Base-by-base conservation (phyloP, 2,113 vertebrate genomes). In the Bubo blakistoni region DNA sequence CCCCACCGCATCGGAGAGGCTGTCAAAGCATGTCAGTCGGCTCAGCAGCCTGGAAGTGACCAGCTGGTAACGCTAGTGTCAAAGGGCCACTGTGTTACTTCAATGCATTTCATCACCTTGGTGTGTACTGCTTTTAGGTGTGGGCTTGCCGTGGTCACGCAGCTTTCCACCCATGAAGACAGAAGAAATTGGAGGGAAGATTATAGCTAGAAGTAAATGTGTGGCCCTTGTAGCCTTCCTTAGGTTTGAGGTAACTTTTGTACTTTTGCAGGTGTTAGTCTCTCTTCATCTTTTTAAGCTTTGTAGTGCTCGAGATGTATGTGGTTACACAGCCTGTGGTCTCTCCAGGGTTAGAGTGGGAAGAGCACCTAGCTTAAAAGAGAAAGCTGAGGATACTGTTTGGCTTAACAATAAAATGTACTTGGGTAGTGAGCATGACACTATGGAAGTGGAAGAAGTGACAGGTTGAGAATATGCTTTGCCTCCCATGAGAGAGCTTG, bases 51-150 rank as follows among this genome's bases (percentile, higher is more conserved):
- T 18, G 0, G 14, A 5, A 7, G 0, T 8, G 65, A 22, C 17
- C 7, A 2, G 16, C 16, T 7, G 42, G 10, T 10, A 44, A 3
- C 2, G 9, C 13, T 25, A 3, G 24, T 15, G 58, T 24, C 8
- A 2, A 0, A 17, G 36, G 26, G 44, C 58, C 4, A 0, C 54
- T 10, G 10, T 10, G 0, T 46, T 46, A 8, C 1, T 8, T 9
- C 32, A 7, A 2, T 3, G 42, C 3, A 0, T 19, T 29, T 10
- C 7, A 32, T 0, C 3, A 1, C 27, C 17, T 18, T 34, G 0
- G 4, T 7, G 18, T 7, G 36, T 22, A 2, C 44, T 11, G 58
- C 3, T 6, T 27, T 21, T 29, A 42, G 29, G 9, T 15, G 3
- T 5, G 58, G 32, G 22, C 42, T 62, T 27, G 12, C 16, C 7